phyloP scores from a whole-genome alignment of 2,797 vertebrate genomes.

The Scolopax rusticola region DNA sequence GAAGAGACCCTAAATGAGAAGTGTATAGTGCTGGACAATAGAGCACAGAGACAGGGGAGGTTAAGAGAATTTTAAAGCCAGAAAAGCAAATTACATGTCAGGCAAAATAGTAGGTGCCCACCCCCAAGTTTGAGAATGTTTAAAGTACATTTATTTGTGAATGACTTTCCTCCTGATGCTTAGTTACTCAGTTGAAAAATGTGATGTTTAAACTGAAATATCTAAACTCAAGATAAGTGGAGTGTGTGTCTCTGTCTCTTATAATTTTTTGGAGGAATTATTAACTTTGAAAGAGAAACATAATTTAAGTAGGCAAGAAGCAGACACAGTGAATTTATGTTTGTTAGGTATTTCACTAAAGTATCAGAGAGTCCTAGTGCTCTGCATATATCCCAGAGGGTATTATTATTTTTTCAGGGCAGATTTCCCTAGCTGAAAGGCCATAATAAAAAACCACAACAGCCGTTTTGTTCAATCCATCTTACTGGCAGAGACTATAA shows the following conservation, averaged over 20 bases:
- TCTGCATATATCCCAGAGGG: background rate
- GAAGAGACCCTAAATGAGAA: background rate
- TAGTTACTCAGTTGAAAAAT: background rate
- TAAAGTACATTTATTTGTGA: background rate
- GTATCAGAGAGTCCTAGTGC: background rate
- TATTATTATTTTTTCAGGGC: background rate
- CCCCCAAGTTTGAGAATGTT: background rate
- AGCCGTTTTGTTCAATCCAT: background rate
- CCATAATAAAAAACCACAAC: background rate
- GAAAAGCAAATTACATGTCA: background rate
- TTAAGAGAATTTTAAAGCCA: background rate
- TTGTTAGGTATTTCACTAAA: background rate
- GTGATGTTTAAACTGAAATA: background rate
- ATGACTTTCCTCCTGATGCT: background rate
- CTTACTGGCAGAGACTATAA: background rate
- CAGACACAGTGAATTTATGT: background rate
- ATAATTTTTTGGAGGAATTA: background rate
- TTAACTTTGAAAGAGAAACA: background rate
- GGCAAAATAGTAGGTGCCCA: background rate
- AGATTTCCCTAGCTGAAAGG: constrained; percentile 5
- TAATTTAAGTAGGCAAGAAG: background rate
- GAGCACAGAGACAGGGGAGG: background rate
- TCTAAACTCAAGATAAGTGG: background rate
- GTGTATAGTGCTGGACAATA: background rate
- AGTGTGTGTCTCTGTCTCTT: background rate